These are phyloP conservation scores for Bombus confusus DNA, from an alignment of 1,140 invertebrate species.

Conservation along the genomic window DNA sequence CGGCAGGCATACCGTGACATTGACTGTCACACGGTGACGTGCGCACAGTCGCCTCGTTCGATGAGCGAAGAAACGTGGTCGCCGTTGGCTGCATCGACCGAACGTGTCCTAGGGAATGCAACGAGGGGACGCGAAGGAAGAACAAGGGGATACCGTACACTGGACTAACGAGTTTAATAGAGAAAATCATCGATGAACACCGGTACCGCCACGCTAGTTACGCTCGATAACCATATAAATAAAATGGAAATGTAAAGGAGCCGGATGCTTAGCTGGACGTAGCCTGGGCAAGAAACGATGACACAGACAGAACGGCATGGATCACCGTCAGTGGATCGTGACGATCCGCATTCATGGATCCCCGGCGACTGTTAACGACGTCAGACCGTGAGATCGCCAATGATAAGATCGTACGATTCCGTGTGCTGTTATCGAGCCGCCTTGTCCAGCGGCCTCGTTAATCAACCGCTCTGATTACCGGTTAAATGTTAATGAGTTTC, in stretches of 20 bases:
- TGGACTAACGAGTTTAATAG: not conserved
- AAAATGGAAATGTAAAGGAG: slow-evolving; percentile 48
- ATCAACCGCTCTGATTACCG: slow-evolving; percentile 60
- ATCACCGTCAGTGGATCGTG: slow-evolving; percentile 48
- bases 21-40: not conserved
- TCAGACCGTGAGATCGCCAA: slow-evolving; percentile 24
- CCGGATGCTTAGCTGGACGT: not conserved
- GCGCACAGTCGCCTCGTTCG: not conserved
- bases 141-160: not conserved
- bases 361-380: slow-evolving; percentile 23
- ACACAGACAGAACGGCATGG: slow-evolving; percentile 35
- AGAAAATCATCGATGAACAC: slow-evolving; percentile 21
- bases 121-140: not conserved
- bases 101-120: not conserved
- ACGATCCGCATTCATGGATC: slow-evolving; percentile 36
- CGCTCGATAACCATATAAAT: slow-evolving; percentile 30
- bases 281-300: slow-evolving; percentile 37
- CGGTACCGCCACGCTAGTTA: not conserved
- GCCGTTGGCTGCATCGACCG: not conserved
- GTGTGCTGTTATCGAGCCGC: slow-evolving; percentile 16
- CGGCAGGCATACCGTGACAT: not conserved
- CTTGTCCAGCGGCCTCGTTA: not conserved
- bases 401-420: slow-evolving; percentile 43
- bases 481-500: slow-evolving; percentile 69
- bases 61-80: not conserved